Percentiles rank a stretch among this genome's conserved stretches.
These are phyloP conservation scores for Drosophila bunnanda DNA, from an alignment of 2,888 invertebrate species.

Conservation along the genomic window DNA sequence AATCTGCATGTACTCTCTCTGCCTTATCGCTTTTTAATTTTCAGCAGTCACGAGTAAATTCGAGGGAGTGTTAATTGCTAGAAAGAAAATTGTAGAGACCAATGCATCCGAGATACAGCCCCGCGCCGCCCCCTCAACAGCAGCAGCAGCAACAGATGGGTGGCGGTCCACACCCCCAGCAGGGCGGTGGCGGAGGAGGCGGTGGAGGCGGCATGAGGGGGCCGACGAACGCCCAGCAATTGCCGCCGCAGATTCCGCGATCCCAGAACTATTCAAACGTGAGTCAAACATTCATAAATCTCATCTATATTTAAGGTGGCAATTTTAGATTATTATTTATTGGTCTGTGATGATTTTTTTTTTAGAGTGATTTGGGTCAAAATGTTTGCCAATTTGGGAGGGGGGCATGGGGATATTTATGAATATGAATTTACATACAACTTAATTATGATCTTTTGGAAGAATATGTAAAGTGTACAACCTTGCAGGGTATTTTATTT, in stretches of 20 bases:
- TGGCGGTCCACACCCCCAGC: slow-evolving; percentile 65
- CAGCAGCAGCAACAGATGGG: slow-evolving; percentile 58
- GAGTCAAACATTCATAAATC: slow-evolving; percentile 74
- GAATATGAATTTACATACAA: not conserved
- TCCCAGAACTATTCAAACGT: slow-evolving; percentile 85
- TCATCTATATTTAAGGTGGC: slow-evolving; percentile 5
- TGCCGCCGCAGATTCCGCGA: slow-evolving; percentile 64
- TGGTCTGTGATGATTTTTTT: slow-evolving; percentile 8
- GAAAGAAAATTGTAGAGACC: slow-evolving; percentile 1
- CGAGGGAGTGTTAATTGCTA: slow-evolving; percentile 11
- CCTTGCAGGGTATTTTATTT: too few relatives aligned
- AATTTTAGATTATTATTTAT: slow-evolving; percentile 28
- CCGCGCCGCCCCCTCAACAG: slow-evolving; percentile 72
- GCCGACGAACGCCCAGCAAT: slow-evolving; percentile 56
- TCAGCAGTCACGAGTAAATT: slow-evolving; percentile 31
- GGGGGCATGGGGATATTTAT: too few relatives aligned
- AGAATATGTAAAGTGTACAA: too few relatives aligned
- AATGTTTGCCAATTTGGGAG: not conserved
- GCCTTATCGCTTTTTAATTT: slow-evolving; percentile 12
- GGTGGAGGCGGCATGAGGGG: slow-evolving; percentile 49
- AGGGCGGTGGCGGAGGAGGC: slow-evolving; percentile 30
- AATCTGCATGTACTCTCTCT: slow-evolving; percentile 4
- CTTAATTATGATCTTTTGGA: not conserved
- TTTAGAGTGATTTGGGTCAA: slow-evolving; percentile 4
- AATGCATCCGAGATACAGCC: slow-evolving; percentile 83